These are phyloP conservation scores for Clarias gariepinus DNA, from an alignment of 2,113 vertebrate species.

Conservation along the genomic window DNA sequence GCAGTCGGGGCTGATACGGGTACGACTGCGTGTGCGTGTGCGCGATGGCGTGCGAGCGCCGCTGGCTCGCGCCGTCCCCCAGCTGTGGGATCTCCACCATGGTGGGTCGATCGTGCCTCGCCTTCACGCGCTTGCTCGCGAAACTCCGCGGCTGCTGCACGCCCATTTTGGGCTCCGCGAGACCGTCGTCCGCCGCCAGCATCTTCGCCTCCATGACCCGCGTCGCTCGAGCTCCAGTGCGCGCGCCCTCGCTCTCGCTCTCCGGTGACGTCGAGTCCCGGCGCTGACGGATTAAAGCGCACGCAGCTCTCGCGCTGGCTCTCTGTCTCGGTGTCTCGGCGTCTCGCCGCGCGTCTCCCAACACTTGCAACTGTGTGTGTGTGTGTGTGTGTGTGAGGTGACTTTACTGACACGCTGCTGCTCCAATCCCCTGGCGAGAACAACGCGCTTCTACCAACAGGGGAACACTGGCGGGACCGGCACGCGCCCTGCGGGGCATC, in stretches of 20 bases:
- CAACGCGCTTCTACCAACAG: conserved; percentile 56
- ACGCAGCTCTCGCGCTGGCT: not conserved
- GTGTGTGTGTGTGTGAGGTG: conserved; percentile 60
- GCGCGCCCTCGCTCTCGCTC: conserved; percentile 51
- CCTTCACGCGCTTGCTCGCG: conserved; percentile 79
- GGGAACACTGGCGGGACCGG: conserved; percentile 65
- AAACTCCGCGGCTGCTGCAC: conserved; percentile 85
- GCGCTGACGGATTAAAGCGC: conserved; percentile 31
- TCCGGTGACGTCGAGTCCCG: conserved; percentile 50
- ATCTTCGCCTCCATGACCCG: conserved; percentile 83
- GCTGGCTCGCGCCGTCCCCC: conserved; percentile 72
- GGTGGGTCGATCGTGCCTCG: conserved; percentile 86
- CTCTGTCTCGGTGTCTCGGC: conserved; percentile 53
- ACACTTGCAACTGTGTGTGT: conserved; percentile 61
- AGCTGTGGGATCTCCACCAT: conserved; percentile 85
- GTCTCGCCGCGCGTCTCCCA: conserved; percentile 65
- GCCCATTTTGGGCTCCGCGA: conserved; percentile 85
- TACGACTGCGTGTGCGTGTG: conserved; percentile 61
- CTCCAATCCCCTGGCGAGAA: conserved; percentile 84
- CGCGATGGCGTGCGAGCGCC: conserved; percentile 64
- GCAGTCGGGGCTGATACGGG: conserved; percentile 71
- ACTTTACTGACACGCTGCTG: conserved; percentile 82
- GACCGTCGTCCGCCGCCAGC: conserved; percentile 86
- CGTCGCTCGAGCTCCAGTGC: conserved; percentile 53
- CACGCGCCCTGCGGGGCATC: conserved; percentile 48